Base-by-base conservation (phyloP, 2,113 vertebrate species). In the Macroglossus sobrinus region DNA sequence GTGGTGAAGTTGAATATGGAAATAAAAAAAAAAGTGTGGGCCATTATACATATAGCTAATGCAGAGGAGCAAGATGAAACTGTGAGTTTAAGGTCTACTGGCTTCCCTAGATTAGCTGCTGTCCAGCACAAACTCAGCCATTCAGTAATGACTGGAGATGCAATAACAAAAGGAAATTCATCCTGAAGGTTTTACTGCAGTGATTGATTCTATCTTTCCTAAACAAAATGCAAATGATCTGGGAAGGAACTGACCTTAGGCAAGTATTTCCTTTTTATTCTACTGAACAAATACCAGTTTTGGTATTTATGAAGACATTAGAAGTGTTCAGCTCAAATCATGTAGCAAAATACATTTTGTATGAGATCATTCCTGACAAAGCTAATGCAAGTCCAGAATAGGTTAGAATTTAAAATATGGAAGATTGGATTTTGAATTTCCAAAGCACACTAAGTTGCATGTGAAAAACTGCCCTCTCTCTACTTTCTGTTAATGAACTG, bases 191-290 rank as follows among this genome's bases (percentile, higher is more conserved):
- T 97, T 97, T 98, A 93, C 53, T 94, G 75, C 87, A 94, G 21
- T 92, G 78, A 97, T 35, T 93, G 53, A 97, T 81, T 95, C 55
- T 90, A 88, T 33, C 28, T 96, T 97, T 95, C 28, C 69, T 93
- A 95, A 90, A 14, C 69, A 85, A 97, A 98, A 92, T 97, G 33
- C 89, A 96, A 97, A 97, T 43, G 24, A 7, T 38, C 97, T 96
- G 47, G 2, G 84, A 97, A 96, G 50, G 76, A 22, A 68, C 47
- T 97, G 93, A 96, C 53, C 12, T 91, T 80, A 97, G 59, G 76
- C 50, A 96, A 97, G 33, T 28, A 95, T 95, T 97, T 95, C 43
- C 10, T 92, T 92, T 97, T 93, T 88, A 93, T 97, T 21, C 24
- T 55, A 1, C 40, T 97, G 76, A 97, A 97, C 95, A 94, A 98